Percentiles rank a stretch among this genome's conserved stretches.
Conservation (phyloP, 1,140 invertebrate genomes). For the Palaemon carinicauda region DNA sequence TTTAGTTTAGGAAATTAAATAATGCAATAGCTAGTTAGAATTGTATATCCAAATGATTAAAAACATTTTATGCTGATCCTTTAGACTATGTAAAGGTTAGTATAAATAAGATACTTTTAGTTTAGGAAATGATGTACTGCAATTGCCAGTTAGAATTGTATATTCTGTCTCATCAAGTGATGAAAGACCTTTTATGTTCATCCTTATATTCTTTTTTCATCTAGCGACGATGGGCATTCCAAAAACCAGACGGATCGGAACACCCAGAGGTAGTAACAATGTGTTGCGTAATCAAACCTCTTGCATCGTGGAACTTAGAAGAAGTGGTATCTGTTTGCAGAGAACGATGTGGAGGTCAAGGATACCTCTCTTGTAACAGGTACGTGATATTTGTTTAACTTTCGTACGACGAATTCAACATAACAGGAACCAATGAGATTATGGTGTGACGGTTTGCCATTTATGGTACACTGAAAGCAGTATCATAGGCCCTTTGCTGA, state of each 20-base stretch:
- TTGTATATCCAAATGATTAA: too few species aligned
- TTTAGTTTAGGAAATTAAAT: background rate
- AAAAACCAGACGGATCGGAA: conserved; percentile 61
- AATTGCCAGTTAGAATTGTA: too few species aligned
- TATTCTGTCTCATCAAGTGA: background rate
- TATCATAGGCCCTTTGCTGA: too few species aligned
- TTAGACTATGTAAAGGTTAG: conserved; percentile 64
- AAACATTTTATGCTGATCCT: too few species aligned
- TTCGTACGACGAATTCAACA: background rate
- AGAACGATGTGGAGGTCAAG: conserved; percentile 64
- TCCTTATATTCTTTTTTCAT: background rate
- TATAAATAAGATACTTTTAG: background rate
- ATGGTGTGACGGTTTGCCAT: background rate
- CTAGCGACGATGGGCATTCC: conserved; percentile 61
- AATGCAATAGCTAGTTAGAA: too few species aligned
- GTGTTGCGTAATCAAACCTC: conserved; percentile 64
- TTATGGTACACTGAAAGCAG: too few species aligned
- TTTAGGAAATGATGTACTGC: background rate
- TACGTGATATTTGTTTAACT: conserved; percentile 9
- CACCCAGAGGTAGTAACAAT: conserved; percentile 63
- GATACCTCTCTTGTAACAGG: conserved; percentile 63
- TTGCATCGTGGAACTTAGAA: conserved; percentile 63
- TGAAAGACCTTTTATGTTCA: background rate
- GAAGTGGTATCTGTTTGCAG: conserved; percentile 61
- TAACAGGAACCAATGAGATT: background rate